These are phyloP conservation scores for Apantesis nais DNA, from an alignment of 2,888 invertebrate genomes.

Conservation along the genomic window DNA sequence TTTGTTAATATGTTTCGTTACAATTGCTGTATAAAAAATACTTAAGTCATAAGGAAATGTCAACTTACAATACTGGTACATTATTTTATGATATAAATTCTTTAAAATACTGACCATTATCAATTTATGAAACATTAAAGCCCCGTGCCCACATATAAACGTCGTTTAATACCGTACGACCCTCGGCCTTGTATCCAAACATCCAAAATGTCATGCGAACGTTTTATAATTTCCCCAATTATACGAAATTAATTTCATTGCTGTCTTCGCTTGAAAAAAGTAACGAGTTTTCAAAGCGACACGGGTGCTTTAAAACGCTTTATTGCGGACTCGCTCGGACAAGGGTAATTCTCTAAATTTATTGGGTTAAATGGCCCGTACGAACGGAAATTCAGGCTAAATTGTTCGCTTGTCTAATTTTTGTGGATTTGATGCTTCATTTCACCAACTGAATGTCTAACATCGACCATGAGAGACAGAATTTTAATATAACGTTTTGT, in stretches of 20 bases:
- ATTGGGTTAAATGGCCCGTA: constrained; percentile 80
- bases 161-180: constrained; percentile 26
- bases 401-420: constrained; percentile 80
- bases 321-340: constrained; percentile 73
- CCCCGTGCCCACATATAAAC: constrained; percentile 27
- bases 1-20: background rate
- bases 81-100: constrained; percentile 9
- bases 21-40: background rate
- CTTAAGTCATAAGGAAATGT: background rate
- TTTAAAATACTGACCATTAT: constrained; percentile 30
- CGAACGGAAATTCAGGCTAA: constrained; percentile 73
- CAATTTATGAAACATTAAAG: constrained; percentile 41
- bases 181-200: constrained; percentile 32
- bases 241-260: constrained; percentile 75
- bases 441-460: constrained; percentile 63
- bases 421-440: constrained; percentile 76
- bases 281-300: constrained; percentile 76
- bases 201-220: constrained; percentile 46
- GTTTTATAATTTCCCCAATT: constrained; percentile 66
- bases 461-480: constrained; percentile 43
- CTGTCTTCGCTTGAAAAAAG: constrained; percentile 72
- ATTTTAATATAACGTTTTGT: constrained; percentile 53
- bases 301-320: constrained; percentile 71
- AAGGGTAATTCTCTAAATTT: constrained; percentile 82
- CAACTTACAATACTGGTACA: background rate